These are phyloP conservation scores for Epinotia brunnichana DNA, from an alignment of 2,888 invertebrate genomes.

Conservation along the genomic window DNA sequence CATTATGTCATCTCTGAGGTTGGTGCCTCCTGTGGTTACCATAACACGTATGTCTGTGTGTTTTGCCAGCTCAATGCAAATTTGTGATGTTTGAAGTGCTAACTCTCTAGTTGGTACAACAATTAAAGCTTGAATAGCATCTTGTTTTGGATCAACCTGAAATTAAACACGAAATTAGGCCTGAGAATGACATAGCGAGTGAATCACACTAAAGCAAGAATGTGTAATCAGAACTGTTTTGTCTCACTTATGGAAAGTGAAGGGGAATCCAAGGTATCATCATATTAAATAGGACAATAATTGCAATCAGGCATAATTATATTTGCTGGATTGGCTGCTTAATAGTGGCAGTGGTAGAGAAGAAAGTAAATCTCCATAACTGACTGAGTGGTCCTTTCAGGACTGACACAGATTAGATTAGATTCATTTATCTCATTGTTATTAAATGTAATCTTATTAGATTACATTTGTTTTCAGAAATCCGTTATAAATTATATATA, in stretches of 20 bases:
- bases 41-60: constrained; percentile 98
- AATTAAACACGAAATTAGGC: constrained; percentile 44
- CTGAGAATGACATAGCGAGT: not conserved
- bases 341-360: too few relatives aligned
- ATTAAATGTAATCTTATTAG: too few relatives aligned
- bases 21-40: constrained; percentile 99
- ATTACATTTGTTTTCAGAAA: too few relatives aligned
- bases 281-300: constrained; percentile 57
- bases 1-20: constrained; percentile 99
- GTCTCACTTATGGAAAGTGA: constrained; percentile 80
- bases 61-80: constrained; percentile 99
- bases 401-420: too few relatives aligned
- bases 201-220: not conserved
- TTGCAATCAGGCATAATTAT: not conserved
- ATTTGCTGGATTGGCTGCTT: not conserved
- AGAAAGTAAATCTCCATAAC: too few relatives aligned
- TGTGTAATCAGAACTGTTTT: constrained; percentile 56
- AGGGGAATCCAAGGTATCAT: constrained; percentile 82
- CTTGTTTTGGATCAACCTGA: constrained; percentile 91
- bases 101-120: constrained; percentile 99
- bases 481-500: too few relatives aligned
- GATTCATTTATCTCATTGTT: too few relatives aligned
- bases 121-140: constrained; percentile 98
- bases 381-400: too few relatives aligned
- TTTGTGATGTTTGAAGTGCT: constrained; percentile 99